Conservation (phyloP, 1,140 invertebrate genomes). For the Bacillus rossius region DNA sequence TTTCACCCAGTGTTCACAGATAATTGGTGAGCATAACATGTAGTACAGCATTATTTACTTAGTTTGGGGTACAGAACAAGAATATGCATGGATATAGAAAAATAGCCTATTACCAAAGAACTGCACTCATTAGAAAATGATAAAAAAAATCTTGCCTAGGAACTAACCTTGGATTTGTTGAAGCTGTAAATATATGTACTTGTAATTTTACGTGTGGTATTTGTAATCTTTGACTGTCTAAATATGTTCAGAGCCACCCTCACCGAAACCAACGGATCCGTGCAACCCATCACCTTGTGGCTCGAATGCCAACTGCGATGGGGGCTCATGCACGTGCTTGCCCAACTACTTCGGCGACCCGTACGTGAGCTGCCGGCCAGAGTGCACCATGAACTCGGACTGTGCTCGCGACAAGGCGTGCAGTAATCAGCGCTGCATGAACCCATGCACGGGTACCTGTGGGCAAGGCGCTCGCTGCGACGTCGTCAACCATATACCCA, state of each 20-base stretch:
- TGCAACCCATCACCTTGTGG: conserved; percentile 77
- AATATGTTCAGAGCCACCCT: not conserved
- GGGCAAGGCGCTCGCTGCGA: conserved; percentile 66
- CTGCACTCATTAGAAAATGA: not conserved
- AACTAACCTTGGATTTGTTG: too few relatives aligned
- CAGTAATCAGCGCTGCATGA: conserved; percentile 63
- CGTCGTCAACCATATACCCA: conserved; percentile 72
- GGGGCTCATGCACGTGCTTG: conserved; percentile 67
- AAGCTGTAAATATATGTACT: too few relatives aligned
- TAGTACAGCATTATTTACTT: not conserved
- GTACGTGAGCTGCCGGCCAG: conserved; percentile 60
- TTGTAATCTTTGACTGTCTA: conserved; percentile 12
- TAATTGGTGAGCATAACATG: conserved; percentile 23
- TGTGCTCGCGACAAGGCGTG: conserved; percentile 70
- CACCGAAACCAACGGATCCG: conserved; percentile 44
- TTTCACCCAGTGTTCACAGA: conserved; percentile 42
- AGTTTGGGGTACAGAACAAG: too few relatives aligned
- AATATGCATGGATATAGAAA: too few relatives aligned
- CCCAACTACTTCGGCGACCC: conserved; percentile 71
- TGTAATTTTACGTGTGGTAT: too few relatives aligned
- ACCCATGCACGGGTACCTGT: conserved; percentile 74
- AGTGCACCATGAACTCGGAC: conserved; percentile 79
- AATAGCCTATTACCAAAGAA: too few relatives aligned
- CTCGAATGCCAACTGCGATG: conserved; percentile 63
- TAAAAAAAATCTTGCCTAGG: too few relatives aligned